Evolutionary conservation across 1,140 invertebrate genomes (phyloP), one percentile per base, ranked within the genome.

Genomic region (Drosophila subobscura): DNA sequence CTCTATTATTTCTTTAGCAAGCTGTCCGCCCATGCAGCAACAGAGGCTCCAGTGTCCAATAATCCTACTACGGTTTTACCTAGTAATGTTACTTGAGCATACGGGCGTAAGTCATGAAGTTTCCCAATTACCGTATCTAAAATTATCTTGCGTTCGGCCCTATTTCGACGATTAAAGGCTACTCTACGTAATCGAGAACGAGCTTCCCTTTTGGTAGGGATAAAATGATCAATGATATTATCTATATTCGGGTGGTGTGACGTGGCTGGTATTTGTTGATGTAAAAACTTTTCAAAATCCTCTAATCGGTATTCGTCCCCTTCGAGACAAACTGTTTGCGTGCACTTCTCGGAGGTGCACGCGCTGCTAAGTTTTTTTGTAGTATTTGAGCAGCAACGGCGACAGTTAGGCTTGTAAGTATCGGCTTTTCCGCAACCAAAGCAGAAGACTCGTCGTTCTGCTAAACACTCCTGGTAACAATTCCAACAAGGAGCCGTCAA

Each of bases 361-460:
- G 22, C 8, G 12, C 10, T 25, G 4, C 3, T 25, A 0, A 4
- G 23, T 49, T 49, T 49, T 49, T 49, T 49, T 49, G 29, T 29
- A 7, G 7, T 0, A 2, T 29, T 29, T 8, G 2, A 8, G 29
- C 7, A 8, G 29, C 29, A 29, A 29, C 27, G 27, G 6, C 27
- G 27, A 20, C 16, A 20, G 16, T 20, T 20, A 20, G 16, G 16
- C 16, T 20, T 20, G 16, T 20, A 20, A 20, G 16, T 20, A 20
- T 20, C 16, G 16, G 46, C 10, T 6, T 33, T 5, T 12, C 23
- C 53, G n/a, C 41, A 56, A 16, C 53, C 40, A 16, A 27, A 33
- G 10, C 54, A 46, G 14, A 33, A 45, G 12, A 56, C 37, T n/a
- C 10, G 42, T 5, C 42, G 14, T 37, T 57, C 44, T 29, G 8